Conservation (phyloP, 1,140 invertebrate genomes). For the Saxidomus purpurata region DNA sequence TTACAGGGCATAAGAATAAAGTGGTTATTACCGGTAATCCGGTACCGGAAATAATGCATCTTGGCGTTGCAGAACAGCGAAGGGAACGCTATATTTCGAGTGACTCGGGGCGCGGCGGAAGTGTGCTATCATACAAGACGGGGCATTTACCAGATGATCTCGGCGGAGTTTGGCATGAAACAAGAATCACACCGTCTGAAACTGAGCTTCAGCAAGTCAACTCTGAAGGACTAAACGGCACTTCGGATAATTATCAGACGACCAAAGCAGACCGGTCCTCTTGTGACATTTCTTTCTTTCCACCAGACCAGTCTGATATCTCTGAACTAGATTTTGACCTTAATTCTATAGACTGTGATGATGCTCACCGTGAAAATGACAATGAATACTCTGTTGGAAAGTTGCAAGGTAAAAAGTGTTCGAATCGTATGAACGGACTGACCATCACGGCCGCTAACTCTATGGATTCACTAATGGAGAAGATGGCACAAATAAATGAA, state of each 20-base stretch:
- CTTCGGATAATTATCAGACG: background rate
- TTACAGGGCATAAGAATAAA: background rate
- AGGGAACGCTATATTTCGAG: conserved; percentile 6
- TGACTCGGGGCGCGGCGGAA: background rate
- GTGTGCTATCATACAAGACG: background rate
- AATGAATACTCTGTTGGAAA: background rate
- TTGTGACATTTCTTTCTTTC: conserved; percentile 2
- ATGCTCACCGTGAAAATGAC: background rate
- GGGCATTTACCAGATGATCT: background rate
- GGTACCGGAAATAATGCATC: background rate
- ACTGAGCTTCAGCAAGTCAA: background rate
- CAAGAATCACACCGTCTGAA: background rate
- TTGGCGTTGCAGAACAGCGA: background rate
- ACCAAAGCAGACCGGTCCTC: background rate
- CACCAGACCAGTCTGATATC: background rate
- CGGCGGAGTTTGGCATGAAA: background rate
- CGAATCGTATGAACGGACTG: background rate
- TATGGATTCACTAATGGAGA: conserved; percentile 12
- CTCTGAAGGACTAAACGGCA: background rate
- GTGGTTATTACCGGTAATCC: background rate
- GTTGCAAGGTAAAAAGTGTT: background rate
- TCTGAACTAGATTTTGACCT: background rate
- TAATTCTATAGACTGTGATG: background rate
- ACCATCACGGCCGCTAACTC: background rate
- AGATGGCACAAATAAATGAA: conserved; percentile 26